phyloP scores from a whole-genome alignment of 2,797 vertebrate species.

The Catamblyrhynchus diadema region DNA sequence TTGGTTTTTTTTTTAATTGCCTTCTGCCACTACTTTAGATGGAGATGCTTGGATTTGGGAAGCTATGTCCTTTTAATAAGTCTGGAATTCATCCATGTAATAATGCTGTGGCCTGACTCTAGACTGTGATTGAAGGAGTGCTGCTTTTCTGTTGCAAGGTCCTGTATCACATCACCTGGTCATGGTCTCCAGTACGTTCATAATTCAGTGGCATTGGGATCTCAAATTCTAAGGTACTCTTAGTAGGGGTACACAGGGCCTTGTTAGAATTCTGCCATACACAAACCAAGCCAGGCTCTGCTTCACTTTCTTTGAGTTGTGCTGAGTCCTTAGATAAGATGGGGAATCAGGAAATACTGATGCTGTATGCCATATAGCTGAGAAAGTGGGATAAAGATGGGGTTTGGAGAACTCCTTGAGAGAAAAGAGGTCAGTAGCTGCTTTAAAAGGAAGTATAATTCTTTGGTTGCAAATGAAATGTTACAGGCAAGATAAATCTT shows the following conservation, averaged over 20 bases:
- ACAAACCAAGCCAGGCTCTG: background rate
- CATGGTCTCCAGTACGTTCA: background rate
- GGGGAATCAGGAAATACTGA: background rate
- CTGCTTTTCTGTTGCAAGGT: background rate
- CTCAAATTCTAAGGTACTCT: background rate
- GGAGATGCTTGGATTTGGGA: background rate
- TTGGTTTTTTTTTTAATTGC: background rate
- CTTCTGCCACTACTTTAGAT: background rate
- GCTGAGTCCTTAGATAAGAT: background rate
- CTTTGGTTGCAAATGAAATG: background rate
- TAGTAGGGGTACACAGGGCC: background rate
- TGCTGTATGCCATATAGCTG: background rate
- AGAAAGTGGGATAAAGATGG: background rate
- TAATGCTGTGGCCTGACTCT: background rate
- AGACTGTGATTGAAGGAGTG: background rate
- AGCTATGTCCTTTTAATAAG: background rate
- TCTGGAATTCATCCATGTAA: background rate
- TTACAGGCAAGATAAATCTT: background rate
- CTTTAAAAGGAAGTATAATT: background rate
- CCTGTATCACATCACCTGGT: background rate
- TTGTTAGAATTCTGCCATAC: background rate
- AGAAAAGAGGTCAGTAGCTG: background rate
- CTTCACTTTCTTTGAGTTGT: background rate
- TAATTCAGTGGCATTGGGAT: background rate
- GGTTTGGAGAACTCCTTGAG: background rate